These are phyloP conservation scores for Nycticebus coucang DNA, from an alignment of 2,113 vertebrate species.

Conservation along the genomic window DNA sequence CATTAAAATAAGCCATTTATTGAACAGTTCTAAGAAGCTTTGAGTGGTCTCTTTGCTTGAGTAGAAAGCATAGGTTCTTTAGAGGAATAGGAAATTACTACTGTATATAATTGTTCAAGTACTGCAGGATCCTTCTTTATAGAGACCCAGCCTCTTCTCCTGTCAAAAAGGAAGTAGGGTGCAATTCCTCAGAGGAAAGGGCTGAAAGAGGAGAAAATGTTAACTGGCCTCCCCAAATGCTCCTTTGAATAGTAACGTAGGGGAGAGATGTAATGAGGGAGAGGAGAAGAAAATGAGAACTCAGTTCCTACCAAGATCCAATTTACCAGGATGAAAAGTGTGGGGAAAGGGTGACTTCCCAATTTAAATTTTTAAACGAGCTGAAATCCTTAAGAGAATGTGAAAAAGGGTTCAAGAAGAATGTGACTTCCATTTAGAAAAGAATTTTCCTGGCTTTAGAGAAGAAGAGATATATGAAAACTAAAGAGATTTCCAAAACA, in stretches of 20 bases:
- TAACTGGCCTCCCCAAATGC: neutral
- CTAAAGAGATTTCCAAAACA: neutral
- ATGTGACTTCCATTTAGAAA: neutral
- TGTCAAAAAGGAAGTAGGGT: neutral
- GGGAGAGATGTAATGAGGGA: no score
- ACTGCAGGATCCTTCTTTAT: neutral
- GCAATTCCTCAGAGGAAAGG: neutral
- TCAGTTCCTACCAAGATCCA: neutral
- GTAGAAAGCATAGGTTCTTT: neutral
- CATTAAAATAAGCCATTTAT: neutral
- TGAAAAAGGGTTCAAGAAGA: neutral
- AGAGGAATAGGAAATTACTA: neutral
- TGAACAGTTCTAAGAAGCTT: neutral
- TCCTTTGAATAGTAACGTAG: neutral
- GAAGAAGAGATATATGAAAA: neutral
- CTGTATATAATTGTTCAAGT: no score
- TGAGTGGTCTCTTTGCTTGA: neutral
- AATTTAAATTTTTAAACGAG: neutral
- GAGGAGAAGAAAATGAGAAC: neutral
- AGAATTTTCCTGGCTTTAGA: neutral
- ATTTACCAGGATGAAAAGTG: neutral
- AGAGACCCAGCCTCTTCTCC: neutral
- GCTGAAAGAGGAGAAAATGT: neutral
- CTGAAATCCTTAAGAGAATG: neutral
- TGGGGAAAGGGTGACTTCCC: neutral